These are phyloP conservation scores for Corydoras sp. DNA, from an alignment of 2,113 vertebrate species.

Conservation along the genomic window DNA sequence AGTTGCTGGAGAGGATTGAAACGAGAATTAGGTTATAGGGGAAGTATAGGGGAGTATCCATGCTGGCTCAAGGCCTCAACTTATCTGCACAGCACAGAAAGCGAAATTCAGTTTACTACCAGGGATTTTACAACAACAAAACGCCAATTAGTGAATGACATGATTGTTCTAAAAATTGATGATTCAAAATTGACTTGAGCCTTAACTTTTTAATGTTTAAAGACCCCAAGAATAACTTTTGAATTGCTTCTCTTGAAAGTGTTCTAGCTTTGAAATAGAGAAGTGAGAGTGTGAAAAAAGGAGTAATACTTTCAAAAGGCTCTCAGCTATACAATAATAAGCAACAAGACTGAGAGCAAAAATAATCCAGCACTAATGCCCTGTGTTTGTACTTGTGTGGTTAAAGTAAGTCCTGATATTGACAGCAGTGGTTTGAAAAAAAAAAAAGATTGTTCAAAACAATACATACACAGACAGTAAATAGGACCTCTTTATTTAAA, in stretches of 20 bases:
- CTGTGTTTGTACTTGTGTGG: constrained; percentile 35
- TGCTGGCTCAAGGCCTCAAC: constrained; percentile 26
- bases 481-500: too few relatives aligned
- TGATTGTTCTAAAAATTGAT: constrained; percentile 25
- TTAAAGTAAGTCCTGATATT: too few relatives aligned
- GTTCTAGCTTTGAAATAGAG: constrained; percentile 21
- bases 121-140: constrained; percentile 20
- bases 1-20: too few relatives aligned
- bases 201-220: constrained; percentile 22
- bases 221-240: constrained; percentile 1
- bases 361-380: constrained; percentile 67
- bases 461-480: too few relatives aligned
- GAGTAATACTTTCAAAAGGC: not conserved
- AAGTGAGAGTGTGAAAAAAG: constrained; percentile 17
- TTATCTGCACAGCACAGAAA: constrained; percentile 40
- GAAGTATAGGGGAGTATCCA: constrained; percentile 16
- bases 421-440: too few relatives aligned
- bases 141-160: constrained; percentile 20
- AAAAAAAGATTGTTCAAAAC: too few relatives aligned
- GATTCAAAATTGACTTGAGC: constrained; percentile 11
- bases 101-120: constrained; percentile 28
- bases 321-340: constrained; percentile 49
- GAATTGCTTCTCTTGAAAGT: constrained; percentile 14
- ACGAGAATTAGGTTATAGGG: too few relatives aligned
- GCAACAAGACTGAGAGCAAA: constrained; percentile 73